A percentile compares a stretch with the other conserved stretches of the same genome.
Conservation (phyloP, 2,797 vertebrate species). For the Chelon auratus region DNA sequence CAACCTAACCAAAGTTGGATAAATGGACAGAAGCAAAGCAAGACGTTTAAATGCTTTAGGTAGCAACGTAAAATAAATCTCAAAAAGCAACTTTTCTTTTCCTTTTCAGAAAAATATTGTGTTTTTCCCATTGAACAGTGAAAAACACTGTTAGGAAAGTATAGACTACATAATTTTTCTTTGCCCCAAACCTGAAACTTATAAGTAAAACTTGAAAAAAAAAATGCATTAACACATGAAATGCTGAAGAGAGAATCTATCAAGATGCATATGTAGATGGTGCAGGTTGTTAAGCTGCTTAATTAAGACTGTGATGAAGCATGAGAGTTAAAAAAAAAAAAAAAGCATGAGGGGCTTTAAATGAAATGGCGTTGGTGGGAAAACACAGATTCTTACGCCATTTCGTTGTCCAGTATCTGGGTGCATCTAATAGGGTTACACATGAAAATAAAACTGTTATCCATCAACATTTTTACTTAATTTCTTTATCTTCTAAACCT, state of each 20-base stretch:
- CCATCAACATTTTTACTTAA: constrained; percentile 77
- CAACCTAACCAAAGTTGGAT: neutral
- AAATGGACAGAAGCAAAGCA: constrained; percentile 28
- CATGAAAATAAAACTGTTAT: constrained; percentile 86
- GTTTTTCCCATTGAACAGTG: too few species aligned
- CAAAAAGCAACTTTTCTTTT: too few species aligned
- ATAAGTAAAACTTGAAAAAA: neutral
- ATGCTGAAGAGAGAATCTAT: constrained; percentile 10
- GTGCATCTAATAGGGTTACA: constrained; percentile 87
- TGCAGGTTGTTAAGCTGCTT: constrained; percentile 7
- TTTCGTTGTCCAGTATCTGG: constrained; percentile 86
- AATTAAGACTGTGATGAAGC: constrained; percentile 6
- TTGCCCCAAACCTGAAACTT: neutral
- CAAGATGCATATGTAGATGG: constrained; percentile 20
- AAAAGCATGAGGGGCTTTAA: constrained; percentile 24
- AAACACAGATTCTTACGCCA: constrained; percentile 87
- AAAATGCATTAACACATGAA: neutral
- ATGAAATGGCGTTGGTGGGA: constrained; percentile 62
- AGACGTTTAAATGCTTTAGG: neutral
- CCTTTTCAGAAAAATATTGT: too few species aligned
- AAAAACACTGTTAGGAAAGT: too few species aligned
- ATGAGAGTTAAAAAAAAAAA: neutral
- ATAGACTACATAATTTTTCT: too few species aligned
- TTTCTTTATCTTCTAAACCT: constrained; percentile 58
- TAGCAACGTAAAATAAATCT: constrained; percentile 1